phyloP scores from a whole-genome alignment of 1,140 invertebrate species.

The Stegodyphus mimosarum region DNA sequence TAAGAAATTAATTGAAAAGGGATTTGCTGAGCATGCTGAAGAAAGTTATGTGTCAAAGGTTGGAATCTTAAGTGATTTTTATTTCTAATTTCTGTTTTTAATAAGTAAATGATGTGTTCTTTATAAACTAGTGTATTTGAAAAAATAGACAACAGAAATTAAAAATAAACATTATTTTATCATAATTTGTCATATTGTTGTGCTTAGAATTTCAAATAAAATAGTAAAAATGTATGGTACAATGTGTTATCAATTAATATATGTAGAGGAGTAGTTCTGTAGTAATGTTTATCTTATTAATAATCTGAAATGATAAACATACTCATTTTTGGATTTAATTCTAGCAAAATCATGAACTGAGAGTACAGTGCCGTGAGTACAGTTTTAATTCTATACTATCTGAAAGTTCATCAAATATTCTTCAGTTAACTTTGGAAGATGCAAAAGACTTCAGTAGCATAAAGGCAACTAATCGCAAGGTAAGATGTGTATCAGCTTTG shows the following conservation, averaged over 20 bases:
- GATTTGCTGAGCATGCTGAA: constrained; percentile 75
- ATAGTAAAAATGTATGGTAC: neutral
- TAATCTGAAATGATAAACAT: no score
- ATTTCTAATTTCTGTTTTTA: no score
- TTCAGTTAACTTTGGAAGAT: constrained; percentile 21
- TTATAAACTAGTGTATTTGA: no score
- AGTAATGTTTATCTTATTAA: no score
- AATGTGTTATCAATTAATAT: no score
- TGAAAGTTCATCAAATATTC: neutral
- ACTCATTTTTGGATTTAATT: neutral
- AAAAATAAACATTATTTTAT: constrained; percentile 65
- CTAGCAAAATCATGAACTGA: constrained; percentile 70
- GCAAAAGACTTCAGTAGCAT: neutral
- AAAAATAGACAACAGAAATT: no score
- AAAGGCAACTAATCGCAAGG: neutral
- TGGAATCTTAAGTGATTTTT: no score
- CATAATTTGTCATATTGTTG: neutral
- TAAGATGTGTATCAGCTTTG: neutral
- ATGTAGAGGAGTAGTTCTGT: no score
- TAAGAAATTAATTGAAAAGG: constrained; percentile 70
- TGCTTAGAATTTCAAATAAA: neutral
- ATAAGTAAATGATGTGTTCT: no score
- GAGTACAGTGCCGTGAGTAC: constrained; percentile 53
- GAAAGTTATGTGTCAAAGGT: constrained; percentile 81
- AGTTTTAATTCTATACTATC: neutral